Conservation (phyloP, 2,888 invertebrate species). For the Hoplodrina ambigua region DNA sequence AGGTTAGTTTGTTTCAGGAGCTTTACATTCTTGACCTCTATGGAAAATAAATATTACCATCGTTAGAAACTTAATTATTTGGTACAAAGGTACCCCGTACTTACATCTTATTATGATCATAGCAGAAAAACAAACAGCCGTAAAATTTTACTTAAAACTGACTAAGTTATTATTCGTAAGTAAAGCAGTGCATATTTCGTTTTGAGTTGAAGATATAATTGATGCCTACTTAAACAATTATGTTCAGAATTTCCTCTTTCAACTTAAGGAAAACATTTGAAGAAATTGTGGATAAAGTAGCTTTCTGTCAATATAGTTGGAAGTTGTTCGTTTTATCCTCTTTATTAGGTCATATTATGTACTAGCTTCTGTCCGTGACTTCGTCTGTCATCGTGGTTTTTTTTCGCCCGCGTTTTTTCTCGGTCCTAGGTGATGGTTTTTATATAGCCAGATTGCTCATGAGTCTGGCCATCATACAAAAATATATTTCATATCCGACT, state of each 20-base stretch:
- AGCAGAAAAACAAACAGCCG: constrained; percentile 1
- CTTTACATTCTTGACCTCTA: constrained; percentile 6
- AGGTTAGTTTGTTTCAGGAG: no score
- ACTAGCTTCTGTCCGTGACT: no score
- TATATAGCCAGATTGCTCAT: no score
- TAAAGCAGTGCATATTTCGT: background rate
- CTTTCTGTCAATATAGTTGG: no score
- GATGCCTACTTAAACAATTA: background rate
- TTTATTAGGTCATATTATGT: no score
- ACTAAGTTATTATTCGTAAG: constrained; percentile 13
- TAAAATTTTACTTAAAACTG: constrained; percentile 6
- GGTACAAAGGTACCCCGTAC: background rate
- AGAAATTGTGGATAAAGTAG: background rate
- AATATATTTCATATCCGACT: no score
- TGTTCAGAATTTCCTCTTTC: constrained; percentile 5
- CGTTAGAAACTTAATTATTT: constrained; percentile 20
- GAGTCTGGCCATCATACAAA: no score
- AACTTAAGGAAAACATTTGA: background rate
- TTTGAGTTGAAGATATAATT: constrained; percentile 8
- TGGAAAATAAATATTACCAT: constrained; percentile 5
- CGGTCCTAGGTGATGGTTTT: no score
- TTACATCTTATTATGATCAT: constrained; percentile 23
- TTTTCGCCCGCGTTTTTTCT: no score
- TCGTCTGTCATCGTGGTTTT: no score
- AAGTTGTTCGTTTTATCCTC: no score